These are phyloP conservation scores for Drosophila merina DNA, from an alignment of 2,888 invertebrate genomes.

Conservation along the genomic window DNA sequence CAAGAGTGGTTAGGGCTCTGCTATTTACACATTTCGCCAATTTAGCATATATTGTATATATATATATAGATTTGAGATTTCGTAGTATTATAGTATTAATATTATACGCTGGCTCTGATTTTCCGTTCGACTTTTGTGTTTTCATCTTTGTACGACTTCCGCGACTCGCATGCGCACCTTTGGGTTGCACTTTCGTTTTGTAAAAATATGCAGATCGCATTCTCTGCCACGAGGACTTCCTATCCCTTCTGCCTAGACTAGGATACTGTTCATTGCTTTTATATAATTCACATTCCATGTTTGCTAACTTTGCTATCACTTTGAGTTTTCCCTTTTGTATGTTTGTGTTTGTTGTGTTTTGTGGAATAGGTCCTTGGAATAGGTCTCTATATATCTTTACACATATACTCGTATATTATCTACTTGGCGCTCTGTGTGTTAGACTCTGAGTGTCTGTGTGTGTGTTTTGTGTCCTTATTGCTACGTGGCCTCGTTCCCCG, in stretches of 20 bases:
- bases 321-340: slow-evolving; percentile 62
- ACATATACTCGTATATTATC: slow-evolving; percentile 50
- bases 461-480: slow-evolving; percentile 69
- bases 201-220: slow-evolving; percentile 73
- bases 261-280: slow-evolving; percentile 83
- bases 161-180: slow-evolving; percentile 47
- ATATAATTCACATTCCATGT: slow-evolving; percentile 82
- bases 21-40: slow-evolving; percentile 60
- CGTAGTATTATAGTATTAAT: slow-evolving; percentile 18
- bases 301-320: slow-evolving; percentile 79
- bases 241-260: slow-evolving; percentile 70
- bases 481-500: slow-evolving; percentile 80
- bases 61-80: slow-evolving; percentile 7
- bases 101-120: slow-evolving; percentile 7
- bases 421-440: slow-evolving; percentile 66
- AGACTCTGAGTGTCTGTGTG: slow-evolving; percentile 15
- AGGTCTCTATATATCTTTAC: slow-evolving; percentile 23
- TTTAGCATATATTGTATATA: slow-evolving; percentile 15
- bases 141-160: slow-evolving; percentile 60
- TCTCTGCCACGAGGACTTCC: slow-evolving; percentile 25
- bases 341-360: slow-evolving; percentile 20
- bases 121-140: neutral
- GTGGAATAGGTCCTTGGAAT: slow-evolving; percentile 33
- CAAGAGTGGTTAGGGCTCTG: slow-evolving; percentile 56
- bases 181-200: slow-evolving; percentile 45